Evolutionary conservation across 2,797 vertebrate genomes (phyloP), one percentile per base, ranked within the genome.

Genomic region (Okamejei kenojei): DNA sequence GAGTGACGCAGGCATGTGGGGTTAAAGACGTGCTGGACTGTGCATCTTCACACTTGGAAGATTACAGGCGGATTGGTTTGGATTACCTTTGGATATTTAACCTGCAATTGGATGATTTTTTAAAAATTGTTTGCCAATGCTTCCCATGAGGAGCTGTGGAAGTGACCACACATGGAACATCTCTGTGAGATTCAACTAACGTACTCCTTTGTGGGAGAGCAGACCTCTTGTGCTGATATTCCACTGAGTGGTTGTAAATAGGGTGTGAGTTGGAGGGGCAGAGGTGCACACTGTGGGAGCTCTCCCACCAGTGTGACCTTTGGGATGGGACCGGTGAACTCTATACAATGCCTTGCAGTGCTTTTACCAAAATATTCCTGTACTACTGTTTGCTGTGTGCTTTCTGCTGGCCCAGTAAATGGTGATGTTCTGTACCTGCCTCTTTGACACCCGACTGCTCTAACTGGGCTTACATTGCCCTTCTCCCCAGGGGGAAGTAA

Each of bases 111-210:
- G 58, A n/a, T 63, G 15, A 35, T 21, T n/a, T 35, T 88, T 68
- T 35, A 35, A 8, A 32, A 65, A 35, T 54, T 58, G 80, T 86
- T 86, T 86, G 29, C n/a, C 1, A 63, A 65, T 68, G 61, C 61
- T 88, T 65, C 84, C 32, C 17, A 0, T 19, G 17, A 32, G 84
- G 63, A 68, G 61, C 84, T 65, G n/a, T 32, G 7, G 68, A 88
- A 68, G 65, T 88, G 15, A 35, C 7, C n/a, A 65, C 32, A 38
- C 74, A 76, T 73, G 8, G 71, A 54, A 76, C 7, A 68, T 92
- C 90, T 92, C 90, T 54, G 71, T 29, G 90, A 92, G 68, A 92
- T 92, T 76, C 15, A 73, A 76, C 35, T 17, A 73, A 92, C 29
- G 74, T 74, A 7, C 90, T 92, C 32, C 71, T 76, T 92, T 92